phyloP scores from a whole-genome alignment of 1,140 invertebrate species.

The Neuroterus valhalla region DNA sequence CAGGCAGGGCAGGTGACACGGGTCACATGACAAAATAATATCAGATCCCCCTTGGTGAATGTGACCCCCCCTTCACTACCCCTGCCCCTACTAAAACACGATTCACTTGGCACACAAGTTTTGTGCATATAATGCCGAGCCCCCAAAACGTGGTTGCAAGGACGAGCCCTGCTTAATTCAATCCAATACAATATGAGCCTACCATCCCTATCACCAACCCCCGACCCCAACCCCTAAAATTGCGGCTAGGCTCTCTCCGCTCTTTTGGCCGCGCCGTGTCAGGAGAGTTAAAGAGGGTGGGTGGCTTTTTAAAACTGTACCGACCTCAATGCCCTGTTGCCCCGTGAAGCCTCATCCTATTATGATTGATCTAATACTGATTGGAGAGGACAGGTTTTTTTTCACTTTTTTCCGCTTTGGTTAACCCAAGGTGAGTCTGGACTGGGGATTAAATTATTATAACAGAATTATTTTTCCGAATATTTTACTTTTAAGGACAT shows the following conservation, averaged over 20 bases:
- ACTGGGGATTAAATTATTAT: too few species aligned
- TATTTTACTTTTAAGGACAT: too few species aligned
- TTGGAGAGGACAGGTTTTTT: constrained; percentile 38
- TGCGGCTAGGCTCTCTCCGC: constrained; percentile 55
- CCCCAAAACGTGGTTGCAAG: constrained; percentile 42
- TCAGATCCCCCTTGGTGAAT: constrained; percentile 46
- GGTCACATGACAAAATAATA: constrained; percentile 71
- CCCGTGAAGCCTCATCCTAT: constrained; percentile 73
- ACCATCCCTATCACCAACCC: constrained; percentile 46
- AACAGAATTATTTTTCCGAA: too few species aligned
- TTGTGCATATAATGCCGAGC: constrained; percentile 63
- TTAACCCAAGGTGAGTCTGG: neutral
- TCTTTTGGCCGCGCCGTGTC: constrained; percentile 6
- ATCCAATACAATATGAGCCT: constrained; percentile 73
- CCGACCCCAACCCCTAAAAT: constrained; percentile 31
- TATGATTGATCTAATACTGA: constrained; percentile 62
- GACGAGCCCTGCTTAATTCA: constrained; percentile 69
- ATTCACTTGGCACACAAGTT: constrained; percentile 73
- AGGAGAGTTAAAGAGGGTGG: constrained; percentile 60
- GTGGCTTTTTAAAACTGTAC: constrained; percentile 72
- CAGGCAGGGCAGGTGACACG: constrained; percentile 66
- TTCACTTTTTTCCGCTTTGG: neutral
- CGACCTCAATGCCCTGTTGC: constrained; percentile 70
- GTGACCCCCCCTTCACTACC: constrained; percentile 39
- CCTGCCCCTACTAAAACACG: constrained; percentile 57